Evolutionary conservation across 2,113 vertebrate species (phyloP).

Genomic region (Gallinago media): DNA sequence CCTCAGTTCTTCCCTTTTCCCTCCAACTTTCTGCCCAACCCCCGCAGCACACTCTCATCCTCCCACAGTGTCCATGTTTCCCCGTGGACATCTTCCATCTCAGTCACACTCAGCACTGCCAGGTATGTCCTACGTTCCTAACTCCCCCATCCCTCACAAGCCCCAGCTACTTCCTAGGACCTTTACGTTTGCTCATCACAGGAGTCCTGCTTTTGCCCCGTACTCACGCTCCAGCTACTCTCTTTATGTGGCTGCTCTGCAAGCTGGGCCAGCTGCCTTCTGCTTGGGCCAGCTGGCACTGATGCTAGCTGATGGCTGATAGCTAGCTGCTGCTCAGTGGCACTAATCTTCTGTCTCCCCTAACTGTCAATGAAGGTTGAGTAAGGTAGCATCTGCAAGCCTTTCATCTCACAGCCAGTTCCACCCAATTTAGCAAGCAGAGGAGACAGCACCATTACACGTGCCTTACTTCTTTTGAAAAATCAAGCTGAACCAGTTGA

Average conservation of each 20-base stretch:
- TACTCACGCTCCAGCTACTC: background rate
- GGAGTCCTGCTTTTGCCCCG: background rate
- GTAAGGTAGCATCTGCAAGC: background rate
- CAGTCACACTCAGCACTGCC: background rate
- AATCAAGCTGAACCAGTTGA: background rate
- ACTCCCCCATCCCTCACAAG: accelerated
- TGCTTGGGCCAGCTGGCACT: background rate
- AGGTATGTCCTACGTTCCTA: background rate
- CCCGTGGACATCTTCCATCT: background rate
- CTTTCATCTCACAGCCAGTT: background rate
- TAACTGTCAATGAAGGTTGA: background rate
- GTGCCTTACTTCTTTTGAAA: background rate
- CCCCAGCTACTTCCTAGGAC: background rate
- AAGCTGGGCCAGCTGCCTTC: background rate
- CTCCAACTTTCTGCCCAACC: background rate
- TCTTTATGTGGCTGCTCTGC: background rate
- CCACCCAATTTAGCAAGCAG: background rate
- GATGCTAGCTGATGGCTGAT: too few species aligned
- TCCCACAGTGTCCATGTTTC: background rate
- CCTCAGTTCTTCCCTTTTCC: background rate
- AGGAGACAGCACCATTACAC: background rate
- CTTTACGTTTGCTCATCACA: background rate
- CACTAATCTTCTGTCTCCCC: background rate
- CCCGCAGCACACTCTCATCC: background rate
- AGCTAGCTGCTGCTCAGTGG: background rate